Evolutionary conservation across 2,888 invertebrate genomes (phyloP).

Genomic region (Drosophila anomelani): DNA sequence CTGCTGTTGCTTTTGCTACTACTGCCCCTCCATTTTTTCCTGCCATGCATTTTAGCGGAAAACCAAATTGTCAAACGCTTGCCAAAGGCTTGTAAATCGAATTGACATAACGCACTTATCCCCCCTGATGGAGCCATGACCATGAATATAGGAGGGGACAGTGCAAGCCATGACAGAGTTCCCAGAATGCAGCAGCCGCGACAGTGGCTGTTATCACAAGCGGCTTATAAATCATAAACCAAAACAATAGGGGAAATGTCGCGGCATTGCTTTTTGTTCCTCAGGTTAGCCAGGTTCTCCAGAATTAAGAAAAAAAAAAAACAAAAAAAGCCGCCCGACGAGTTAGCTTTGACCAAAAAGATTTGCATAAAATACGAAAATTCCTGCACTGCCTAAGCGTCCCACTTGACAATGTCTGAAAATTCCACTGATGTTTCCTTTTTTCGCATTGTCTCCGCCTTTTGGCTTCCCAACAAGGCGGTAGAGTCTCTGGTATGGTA

Average conservation of each 20-base stretch:
- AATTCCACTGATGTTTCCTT: slow-evolving; percentile 74
- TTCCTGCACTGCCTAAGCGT: slow-evolving; percentile 39
- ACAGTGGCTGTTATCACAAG: slow-evolving; percentile 30
- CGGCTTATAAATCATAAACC: slow-evolving; percentile 65
- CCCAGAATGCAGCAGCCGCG: slow-evolving; percentile 38
- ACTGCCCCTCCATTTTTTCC: slow-evolving; percentile 9
- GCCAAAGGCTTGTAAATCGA: slow-evolving; percentile 75
- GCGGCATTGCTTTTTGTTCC: slow-evolving; percentile 46
- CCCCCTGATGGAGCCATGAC: slow-evolving; percentile 16
- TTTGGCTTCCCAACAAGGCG: slow-evolving; percentile 31
- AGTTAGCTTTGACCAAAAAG: slow-evolving; percentile 22
- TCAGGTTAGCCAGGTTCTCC: slow-evolving; percentile 38
- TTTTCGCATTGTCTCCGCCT: slow-evolving; percentile 64
- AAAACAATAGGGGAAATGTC: slow-evolving; percentile 60
- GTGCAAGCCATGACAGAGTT: slow-evolving; percentile 18
- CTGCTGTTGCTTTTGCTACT: slow-evolving; percentile 53
- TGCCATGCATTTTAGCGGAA: slow-evolving; percentile 23
- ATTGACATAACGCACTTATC: slow-evolving; percentile 77
- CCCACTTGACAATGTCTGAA: slow-evolving; percentile 75
- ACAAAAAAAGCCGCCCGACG: slow-evolving; percentile 6
- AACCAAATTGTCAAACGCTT: slow-evolving; percentile 73
- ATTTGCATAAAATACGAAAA: slow-evolving; percentile 78
- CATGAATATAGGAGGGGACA: slow-evolving; percentile 9
- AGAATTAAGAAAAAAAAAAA: slow-evolving; percentile 35
- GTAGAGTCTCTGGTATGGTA: slow-evolving; percentile 5